Evolutionary conservation across 2,797 vertebrate genomes (phyloP).

Genomic region (Glyptemys insculpta): DNA sequence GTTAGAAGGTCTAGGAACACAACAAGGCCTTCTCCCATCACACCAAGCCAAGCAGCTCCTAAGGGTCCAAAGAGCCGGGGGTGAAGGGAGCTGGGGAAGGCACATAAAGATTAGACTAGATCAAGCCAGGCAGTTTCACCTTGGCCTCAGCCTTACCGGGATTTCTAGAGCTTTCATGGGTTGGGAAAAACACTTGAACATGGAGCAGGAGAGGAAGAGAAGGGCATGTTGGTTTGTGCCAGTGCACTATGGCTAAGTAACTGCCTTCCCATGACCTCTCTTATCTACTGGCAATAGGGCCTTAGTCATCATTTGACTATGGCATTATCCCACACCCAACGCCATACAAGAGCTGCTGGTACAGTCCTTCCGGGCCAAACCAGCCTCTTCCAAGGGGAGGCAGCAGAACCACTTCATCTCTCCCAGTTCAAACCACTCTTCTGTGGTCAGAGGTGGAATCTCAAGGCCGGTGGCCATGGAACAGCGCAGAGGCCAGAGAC

Average conservation of each 20-base stretch:
- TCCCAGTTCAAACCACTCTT: neutral
- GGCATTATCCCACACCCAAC: neutral
- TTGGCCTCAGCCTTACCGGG: neutral
- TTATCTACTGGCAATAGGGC: neutral
- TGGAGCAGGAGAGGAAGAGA: neutral
- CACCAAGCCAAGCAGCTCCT: neutral
- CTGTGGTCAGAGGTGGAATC: accelerated
- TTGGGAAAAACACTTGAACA: neutral
- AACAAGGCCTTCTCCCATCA: neutral
- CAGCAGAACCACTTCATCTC: neutral
- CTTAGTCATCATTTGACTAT: neutral
- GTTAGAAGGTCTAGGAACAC: neutral
- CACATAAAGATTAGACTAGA: neutral
- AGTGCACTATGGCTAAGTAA: neutral
- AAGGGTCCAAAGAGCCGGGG: too few relatives aligned
- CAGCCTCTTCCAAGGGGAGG: neutral
- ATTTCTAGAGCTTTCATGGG: neutral
- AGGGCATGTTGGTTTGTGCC: neutral
- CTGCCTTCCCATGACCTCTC: neutral
- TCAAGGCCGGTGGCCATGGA: neutral
- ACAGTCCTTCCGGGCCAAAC: neutral
- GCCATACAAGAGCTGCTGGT: accelerated
- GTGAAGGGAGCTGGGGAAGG: neutral
- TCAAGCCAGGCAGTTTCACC: neutral
- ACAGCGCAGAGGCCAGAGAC: neutral